These are phyloP conservation scores for Poeciliopsis paucimaculata DNA, from an alignment of 2,797 vertebrate genomes.

Conservation along the genomic window DNA sequence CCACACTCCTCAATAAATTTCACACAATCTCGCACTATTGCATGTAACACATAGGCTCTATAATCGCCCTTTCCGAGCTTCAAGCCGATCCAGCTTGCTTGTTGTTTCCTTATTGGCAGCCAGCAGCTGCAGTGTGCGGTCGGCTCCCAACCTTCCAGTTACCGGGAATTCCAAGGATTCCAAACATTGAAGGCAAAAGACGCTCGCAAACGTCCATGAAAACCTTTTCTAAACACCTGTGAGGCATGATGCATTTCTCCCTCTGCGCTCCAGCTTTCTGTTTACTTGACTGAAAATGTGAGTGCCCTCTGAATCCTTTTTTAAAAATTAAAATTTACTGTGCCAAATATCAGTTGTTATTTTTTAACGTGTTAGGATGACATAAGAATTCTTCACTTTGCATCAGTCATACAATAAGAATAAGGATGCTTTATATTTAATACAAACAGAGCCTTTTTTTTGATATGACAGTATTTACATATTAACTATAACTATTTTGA, in stretches of 20 bases:
- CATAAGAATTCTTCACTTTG: not conserved
- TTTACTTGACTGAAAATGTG: not conserved
- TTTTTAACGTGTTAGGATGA: not conserved
- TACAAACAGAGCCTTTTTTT: not conserved
- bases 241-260: not conserved
- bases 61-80: not conserved
- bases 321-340: not conserved
- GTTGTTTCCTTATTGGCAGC: slow-evolving; percentile 25
- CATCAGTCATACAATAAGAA: not conserved
- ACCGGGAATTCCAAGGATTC: slow-evolving; percentile 19
- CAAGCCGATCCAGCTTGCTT: not conserved
- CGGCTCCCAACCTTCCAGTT: slow-evolving; percentile 5
- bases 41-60: slow-evolving; percentile 3
- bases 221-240: slow-evolving; percentile 21
- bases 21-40: not conserved
- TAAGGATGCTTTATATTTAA: not conserved
- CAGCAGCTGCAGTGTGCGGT: slow-evolving; percentile 17
- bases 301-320: not conserved
- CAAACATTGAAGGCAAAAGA: slow-evolving; percentile 23
- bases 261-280: not conserved
- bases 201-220: slow-evolving; percentile 23
- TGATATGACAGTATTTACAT: not conserved
- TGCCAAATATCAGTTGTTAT: not conserved
- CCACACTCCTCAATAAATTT: slow-evolving; percentile 6
- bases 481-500: not conserved